A percentile compares a stretch with the other conserved stretches of the same genome.
Evolutionary conservation across 2,113 vertebrate genomes (phyloP).

Genomic region (Pterocles gutturalis): DNA sequence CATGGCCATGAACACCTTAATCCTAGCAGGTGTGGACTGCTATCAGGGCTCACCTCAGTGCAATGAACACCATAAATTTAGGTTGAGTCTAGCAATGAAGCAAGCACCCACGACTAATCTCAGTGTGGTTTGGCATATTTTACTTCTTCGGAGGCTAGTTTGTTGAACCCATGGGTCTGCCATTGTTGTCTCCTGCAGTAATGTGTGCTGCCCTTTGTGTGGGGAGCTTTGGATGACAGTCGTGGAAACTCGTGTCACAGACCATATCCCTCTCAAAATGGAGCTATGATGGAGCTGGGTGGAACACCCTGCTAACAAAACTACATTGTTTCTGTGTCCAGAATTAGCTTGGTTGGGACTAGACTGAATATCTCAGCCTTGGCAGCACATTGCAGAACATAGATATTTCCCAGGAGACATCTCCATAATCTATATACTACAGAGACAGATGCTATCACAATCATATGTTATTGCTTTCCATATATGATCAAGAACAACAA

Average conservation of each 20-base stretch:
- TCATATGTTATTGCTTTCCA: background rate
- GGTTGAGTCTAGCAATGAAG: background rate
- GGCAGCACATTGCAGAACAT: background rate
- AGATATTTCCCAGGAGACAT: constrained; percentile 1
- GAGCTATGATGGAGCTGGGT: background rate
- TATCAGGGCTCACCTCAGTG: background rate
- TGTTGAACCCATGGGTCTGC: background rate
- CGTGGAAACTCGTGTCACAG: constrained; percentile 21
- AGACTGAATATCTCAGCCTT: constrained; percentile 8
- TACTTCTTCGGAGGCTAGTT: background rate
- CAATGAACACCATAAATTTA: background rate
- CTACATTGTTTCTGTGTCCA: constrained; percentile 38
- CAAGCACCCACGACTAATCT: background rate
- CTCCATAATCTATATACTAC: background rate
- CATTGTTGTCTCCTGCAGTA: background rate
- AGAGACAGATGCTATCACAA: background rate
- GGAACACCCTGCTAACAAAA: constrained; percentile 12
- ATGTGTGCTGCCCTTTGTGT: background rate
- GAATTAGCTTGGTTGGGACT: constrained; percentile 46
- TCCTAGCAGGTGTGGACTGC: background rate
- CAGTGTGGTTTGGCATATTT: background rate
- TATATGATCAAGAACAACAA: background rate
- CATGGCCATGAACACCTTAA: background rate
- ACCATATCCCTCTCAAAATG: background rate
- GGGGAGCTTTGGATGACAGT: constrained; percentile 19